phyloP scores from a whole-genome alignment of 1,140 invertebrate genomes.

The Triops longicaudatus region DNA sequence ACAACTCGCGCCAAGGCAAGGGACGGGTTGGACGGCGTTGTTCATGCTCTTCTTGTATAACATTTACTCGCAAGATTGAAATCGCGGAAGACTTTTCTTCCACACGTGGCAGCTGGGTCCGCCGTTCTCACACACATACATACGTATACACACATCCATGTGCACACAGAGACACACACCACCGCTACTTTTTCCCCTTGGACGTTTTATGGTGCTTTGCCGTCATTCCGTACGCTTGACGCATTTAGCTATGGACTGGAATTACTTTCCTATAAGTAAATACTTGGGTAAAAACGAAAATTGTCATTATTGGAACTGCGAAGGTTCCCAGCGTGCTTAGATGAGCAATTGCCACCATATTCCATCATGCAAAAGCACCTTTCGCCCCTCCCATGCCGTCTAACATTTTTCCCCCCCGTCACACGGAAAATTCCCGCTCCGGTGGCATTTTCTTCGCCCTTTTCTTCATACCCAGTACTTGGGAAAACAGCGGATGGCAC shows the following conservation, averaged over 20 bases:
- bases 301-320: neutral
- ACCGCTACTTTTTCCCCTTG: neutral
- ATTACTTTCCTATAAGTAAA: slow-evolving; percentile 16
- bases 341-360: slow-evolving; percentile 6
- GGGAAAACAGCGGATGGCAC: slow-evolving; percentile 2
- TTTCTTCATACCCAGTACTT: neutral
- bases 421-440: neutral
- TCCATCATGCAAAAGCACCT: slow-evolving; percentile 1
- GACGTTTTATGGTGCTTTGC: neutral
- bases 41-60: neutral
- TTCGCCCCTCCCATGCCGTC: neutral
- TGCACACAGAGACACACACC: neutral
- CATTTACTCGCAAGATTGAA: slow-evolving; percentile 7
- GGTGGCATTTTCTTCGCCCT: neutral
- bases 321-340: slow-evolving; percentile 5
- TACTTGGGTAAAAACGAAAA: slow-evolving; percentile 7
- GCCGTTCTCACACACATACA: neutral
- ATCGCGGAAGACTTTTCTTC: slow-evolving; percentile 4
- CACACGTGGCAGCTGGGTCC: neutral
- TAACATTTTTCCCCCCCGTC: neutral
- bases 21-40: neutral
- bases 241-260: neutral
- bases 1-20: neutral
- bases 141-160: too few relatives aligned
- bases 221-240: slow-evolving; percentile 10